Percentiles rank a stretch among this genome's conserved stretches.
Evolutionary conservation across 2,888 invertebrate species (phyloP).

Genomic region (Tinea trinotella): DNA sequence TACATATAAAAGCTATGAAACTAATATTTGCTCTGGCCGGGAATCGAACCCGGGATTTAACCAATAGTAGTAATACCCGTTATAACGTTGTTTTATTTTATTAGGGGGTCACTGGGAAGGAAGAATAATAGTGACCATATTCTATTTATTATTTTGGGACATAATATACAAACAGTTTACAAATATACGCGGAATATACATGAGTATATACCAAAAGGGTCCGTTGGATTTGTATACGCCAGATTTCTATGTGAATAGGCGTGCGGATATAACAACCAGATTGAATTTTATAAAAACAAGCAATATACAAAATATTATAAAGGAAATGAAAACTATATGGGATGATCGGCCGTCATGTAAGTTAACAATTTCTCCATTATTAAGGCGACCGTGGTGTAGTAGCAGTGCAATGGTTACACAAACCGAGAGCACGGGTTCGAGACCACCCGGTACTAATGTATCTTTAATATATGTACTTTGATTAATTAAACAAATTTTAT

Average conservation of each 20-base stretch:
- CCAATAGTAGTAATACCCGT: no score
- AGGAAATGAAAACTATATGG: slow-evolving; percentile 56
- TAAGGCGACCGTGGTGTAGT: no score
- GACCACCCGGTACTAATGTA: no score
- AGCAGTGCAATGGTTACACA: no score
- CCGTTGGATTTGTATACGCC: slow-evolving; percentile 81
- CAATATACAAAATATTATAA: slow-evolving; percentile 47
- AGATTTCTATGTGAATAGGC: slow-evolving; percentile 78
- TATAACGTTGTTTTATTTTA: no score
- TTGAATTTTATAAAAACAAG: slow-evolving; percentile 41
- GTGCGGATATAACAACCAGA: slow-evolving; percentile 70
- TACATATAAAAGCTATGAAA: no score
- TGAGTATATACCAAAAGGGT: slow-evolving; percentile 75
- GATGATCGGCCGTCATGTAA: slow-evolving; percentile 55
- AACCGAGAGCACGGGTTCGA: no score
- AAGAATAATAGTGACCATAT: slow-evolving; percentile 73
- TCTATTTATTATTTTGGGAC: slow-evolving; percentile 84
- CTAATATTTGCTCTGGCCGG: no score
- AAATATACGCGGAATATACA: slow-evolving; percentile 70
- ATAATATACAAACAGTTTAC: slow-evolving; percentile 74
- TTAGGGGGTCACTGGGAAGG: slow-evolving; percentile 83
- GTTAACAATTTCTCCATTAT: no score
- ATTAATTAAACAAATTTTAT: no score
- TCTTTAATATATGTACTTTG: no score
- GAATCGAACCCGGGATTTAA: no score